phyloP scores from a whole-genome alignment of 2,113 vertebrate genomes.

The Microtus oregoni region DNA sequence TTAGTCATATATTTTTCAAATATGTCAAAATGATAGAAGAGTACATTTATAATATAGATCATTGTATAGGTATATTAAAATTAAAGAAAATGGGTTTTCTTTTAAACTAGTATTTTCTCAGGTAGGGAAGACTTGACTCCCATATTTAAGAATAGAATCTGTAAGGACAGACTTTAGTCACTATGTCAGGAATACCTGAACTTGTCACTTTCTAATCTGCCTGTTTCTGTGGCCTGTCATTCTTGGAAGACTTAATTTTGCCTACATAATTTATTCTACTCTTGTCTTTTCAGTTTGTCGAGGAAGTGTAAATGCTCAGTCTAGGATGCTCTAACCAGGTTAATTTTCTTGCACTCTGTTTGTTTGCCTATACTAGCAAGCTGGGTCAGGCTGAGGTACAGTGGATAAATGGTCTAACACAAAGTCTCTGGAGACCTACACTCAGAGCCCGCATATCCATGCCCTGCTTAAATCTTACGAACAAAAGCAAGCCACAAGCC shows the following conservation, averaged over 20 bases:
- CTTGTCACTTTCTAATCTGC: neutral
- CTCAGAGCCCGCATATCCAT: neutral
- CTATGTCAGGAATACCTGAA: fast-evolving
- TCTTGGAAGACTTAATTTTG: neutral
- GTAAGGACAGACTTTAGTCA: neutral
- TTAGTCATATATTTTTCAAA: constrained; percentile 30
- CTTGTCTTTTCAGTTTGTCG: neutral
- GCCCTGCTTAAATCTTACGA: neutral
- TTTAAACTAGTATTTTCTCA: neutral
- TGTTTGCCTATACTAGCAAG: neutral
- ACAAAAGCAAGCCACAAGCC: neutral
- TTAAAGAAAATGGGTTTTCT: neutral
- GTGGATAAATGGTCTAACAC: fast-evolving
- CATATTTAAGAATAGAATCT: neutral
- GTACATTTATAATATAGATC: neutral
- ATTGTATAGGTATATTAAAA: neutral
- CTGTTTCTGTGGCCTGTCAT: neutral
- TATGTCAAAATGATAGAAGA: constrained; percentile 30
- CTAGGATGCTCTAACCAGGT: too few relatives aligned
- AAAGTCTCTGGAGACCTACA: neutral
- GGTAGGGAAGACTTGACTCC: neutral
- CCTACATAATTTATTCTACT: neutral
- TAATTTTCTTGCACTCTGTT: neutral
- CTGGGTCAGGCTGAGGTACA: neutral
- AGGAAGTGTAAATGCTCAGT: neutral